Base-by-base conservation (phyloP, 35 echinoderm and acorn worm genomes). In the Holothuria glaberrima region DNA sequence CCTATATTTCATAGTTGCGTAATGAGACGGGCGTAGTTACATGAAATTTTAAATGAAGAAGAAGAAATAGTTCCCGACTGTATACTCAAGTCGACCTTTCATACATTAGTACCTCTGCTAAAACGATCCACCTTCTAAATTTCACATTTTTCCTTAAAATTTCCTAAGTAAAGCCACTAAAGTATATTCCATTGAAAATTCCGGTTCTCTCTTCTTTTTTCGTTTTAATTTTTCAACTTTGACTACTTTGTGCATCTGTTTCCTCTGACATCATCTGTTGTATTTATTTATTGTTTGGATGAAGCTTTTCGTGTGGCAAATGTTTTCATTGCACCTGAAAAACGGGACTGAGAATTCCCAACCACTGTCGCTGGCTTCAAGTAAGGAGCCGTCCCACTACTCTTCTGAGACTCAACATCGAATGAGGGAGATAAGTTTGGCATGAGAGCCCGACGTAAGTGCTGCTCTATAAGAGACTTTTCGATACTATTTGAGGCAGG, bases 281-380 rank as follows among this genome's bases (percentile, higher is more conserved):
- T 4, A 41, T 41, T 41, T 41, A 41, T 41, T 4, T 75, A 26
- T 20, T 17, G 31, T 63, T 56, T 48, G 21, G 50, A 6, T 17
- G 31, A 13, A 84, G 80, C 80, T 84, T 84, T 84, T 30, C 59
- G 9, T 14, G 58, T 84, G 21, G 80, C 80, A 84, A 84, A 84
- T 41, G 80, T 84, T 31, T 63, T 84, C 80, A 84, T 84, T 6
- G 56, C 56, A 58, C 34, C 44, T 50, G 35, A 24, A 13, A 48
- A 48, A 50, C 26, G 6, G 2, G 38, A 24, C 12, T 2, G 21
- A 12, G 22, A 10, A 9, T 26, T 78, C n/a, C 50, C 74, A 24
- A 24, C 44, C 41, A 78, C 5, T 3, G 74, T 41, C 7, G 28
- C 29, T 14, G 71, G 30, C 38, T 48, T 78, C 13, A 78, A 48